A percentile compares a stretch with the other conserved stretches of the same genome.
phyloP scores from a whole-genome alignment of 2,113 vertebrate species.

The Chloroceryle aenea region DNA sequence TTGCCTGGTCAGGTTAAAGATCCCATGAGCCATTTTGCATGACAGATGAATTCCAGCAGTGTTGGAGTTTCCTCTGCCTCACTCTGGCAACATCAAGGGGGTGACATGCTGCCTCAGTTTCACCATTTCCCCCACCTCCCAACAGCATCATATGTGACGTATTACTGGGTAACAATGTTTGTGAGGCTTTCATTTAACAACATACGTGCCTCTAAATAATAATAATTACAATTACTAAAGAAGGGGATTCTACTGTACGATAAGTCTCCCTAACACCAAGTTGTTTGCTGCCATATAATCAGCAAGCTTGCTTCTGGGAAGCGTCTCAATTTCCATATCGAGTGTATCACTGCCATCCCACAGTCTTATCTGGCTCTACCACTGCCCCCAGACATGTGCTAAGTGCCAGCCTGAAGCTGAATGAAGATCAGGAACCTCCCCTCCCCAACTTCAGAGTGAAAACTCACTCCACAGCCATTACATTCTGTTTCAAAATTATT shows the following conservation, averaged over 20 bases:
- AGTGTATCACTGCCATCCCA: not conserved
- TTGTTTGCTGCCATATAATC: not conserved
- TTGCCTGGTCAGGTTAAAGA: not conserved
- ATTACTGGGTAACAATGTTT: not conserved
- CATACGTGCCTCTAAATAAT: not conserved
- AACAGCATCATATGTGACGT: not conserved
- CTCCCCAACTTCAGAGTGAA: not conserved
- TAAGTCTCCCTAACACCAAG: not conserved
- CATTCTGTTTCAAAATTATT: not conserved
- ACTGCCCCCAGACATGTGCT: not conserved
- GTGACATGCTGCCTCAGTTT: not conserved
- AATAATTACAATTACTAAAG: not conserved
- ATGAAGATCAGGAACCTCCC: not conserved
- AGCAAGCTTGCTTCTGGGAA: not conserved
- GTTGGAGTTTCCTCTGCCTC: not conserved
- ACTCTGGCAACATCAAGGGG: not conserved
- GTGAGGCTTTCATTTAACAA: not conserved
- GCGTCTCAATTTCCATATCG: rapidly evolving
- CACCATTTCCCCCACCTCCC: not conserved
- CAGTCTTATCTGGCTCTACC: not conserved
- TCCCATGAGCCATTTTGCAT: not conserved
- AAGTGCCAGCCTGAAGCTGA: not conserved
- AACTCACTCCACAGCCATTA: not conserved
- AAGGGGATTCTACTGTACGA: not conserved
- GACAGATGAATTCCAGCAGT: not conserved